Evolutionary conservation across 2,888 invertebrate species (phyloP).

Genomic region (Rhagophthalmus giganteus): DNA sequence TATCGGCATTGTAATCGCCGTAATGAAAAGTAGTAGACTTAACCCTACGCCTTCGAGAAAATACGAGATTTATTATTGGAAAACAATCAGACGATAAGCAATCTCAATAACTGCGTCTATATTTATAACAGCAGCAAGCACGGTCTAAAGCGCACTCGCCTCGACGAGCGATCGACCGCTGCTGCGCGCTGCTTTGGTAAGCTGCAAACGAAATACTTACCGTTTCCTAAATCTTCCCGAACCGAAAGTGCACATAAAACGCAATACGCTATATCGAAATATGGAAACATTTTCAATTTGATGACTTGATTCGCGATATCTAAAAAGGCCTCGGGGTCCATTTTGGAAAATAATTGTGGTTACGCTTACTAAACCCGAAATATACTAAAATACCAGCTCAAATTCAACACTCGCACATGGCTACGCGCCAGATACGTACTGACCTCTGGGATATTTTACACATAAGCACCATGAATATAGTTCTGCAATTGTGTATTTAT

Average conservation of each 20-base stretch:
- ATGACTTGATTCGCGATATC: slow-evolving; percentile 99
- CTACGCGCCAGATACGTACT: slow-evolving; percentile 28
- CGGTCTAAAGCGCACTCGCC: slow-evolving; percentile 11
- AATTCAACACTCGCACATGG: slow-evolving; percentile 26
- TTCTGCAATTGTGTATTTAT: slow-evolving; percentile 25
- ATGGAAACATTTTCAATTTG: slow-evolving; percentile 98
- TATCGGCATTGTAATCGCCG: no score
- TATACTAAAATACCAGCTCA: slow-evolving; percentile 31
- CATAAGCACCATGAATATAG: slow-evolving; percentile 14
- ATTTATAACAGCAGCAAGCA: slow-evolving; percentile 6
- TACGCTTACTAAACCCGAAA: slow-evolving; percentile 22
- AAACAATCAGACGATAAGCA: background rate
- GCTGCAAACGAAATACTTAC: slow-evolving; percentile 59
- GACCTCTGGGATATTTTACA: slow-evolving; percentile 26
- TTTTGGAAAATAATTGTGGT: slow-evolving; percentile 50
- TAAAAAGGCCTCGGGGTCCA: slow-evolving; percentile 96
- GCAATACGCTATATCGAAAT: slow-evolving; percentile 98
- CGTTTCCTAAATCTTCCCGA: slow-evolving; percentile 90
- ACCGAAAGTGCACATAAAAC: slow-evolving; percentile 92
- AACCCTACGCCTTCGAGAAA: no score
- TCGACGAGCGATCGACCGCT: slow-evolving; percentile 10
- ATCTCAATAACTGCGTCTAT: slow-evolving; percentile 7
- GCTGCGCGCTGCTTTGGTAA: slow-evolving; percentile 21
- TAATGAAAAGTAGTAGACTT: no score
- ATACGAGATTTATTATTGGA: background rate